These are phyloP conservation scores for Polypterus senegalus DNA, from an alignment of 2,113 vertebrate species.

Conservation along the genomic window DNA sequence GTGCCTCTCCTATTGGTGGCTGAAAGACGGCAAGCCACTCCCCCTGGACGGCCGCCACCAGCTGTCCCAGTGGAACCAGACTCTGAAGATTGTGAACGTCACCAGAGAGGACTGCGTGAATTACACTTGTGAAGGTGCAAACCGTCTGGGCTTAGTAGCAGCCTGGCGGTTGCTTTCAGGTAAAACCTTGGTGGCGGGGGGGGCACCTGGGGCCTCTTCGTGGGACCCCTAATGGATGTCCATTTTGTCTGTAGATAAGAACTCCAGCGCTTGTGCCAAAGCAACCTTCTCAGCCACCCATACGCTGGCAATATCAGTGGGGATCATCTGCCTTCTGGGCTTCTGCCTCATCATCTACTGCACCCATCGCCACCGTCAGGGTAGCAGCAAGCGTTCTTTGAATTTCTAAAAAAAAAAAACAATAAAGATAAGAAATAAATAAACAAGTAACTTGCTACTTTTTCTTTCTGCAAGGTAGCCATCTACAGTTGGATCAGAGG, in stretches of 20 bases:
- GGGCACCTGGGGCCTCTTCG: background rate
- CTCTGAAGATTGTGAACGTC: constrained; percentile 17
- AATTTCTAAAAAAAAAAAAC: too few species aligned
- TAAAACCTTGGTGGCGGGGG: constrained; percentile 10
- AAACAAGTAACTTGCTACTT: too few species aligned
- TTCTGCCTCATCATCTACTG: background rate
- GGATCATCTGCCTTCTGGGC: background rate
- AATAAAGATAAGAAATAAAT: too few species aligned
- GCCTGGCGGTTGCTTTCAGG: constrained; percentile 7
- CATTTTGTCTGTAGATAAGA: background rate
- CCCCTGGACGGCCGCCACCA: constrained; percentile 10
- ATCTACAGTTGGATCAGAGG: too few species aligned
- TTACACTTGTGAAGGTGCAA: constrained; percentile 22
- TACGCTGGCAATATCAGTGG: too few species aligned
- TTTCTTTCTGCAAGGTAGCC: too few species aligned
- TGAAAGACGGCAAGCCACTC: constrained; percentile 12
- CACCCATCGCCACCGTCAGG: too few species aligned
- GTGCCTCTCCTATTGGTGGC: constrained; percentile 17
- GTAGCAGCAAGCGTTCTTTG: too few species aligned
- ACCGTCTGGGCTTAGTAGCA: background rate
- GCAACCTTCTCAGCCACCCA: background rate
- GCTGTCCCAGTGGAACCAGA: constrained; percentile 13
- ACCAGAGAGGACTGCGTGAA: constrained; percentile 11
- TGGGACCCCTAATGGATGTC: background rate
- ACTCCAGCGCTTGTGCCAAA: background rate